Evolutionary conservation across 2,797 vertebrate genomes (phyloP).

Genomic region (Ctenochaetus hawaiiensis): DNA sequence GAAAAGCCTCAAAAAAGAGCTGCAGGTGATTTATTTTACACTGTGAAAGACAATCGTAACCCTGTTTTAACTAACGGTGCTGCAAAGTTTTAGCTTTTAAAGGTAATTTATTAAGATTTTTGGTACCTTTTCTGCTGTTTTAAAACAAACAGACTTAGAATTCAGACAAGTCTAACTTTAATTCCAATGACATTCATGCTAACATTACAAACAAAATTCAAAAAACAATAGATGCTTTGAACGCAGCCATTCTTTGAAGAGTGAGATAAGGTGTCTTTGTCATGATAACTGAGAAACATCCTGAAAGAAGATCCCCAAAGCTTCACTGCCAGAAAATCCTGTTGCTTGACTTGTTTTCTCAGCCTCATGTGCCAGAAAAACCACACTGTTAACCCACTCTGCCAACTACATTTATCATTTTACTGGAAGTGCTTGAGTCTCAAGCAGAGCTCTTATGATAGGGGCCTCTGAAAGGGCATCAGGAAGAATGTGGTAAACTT

Average conservation of each 20-base stretch:
- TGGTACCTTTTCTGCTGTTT: neutral
- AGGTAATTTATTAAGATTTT: neutral
- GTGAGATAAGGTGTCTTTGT: constrained; percentile 8
- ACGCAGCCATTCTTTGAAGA: constrained; percentile 11
- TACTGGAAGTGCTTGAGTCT: neutral
- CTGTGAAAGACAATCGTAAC: neutral
- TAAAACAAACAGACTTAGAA: neutral
- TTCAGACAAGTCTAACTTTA: neutral
- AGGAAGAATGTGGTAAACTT: constrained; percentile 3
- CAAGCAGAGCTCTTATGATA: constrained; percentile 19
- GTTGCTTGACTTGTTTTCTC: constrained; percentile 61
- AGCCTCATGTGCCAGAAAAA: constrained; percentile 44
- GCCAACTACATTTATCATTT: constrained; percentile 47
- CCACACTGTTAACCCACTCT: constrained; percentile 36
- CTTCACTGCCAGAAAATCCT: constrained; percentile 51
- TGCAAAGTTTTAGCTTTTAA: neutral
- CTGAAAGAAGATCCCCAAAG: constrained; percentile 33
- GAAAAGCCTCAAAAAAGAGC: neutral
- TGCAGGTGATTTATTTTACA: constrained; percentile 30
- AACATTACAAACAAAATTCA: constrained; percentile 7
- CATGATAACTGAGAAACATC: constrained; percentile 24
- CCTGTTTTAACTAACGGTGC: constrained; percentile 2
- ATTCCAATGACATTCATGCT: neutral
- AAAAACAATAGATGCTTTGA: constrained; percentile 21
- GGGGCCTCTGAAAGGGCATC: neutral